Evolutionary conservation across 2,113 vertebrate genomes (phyloP).

Genomic region (Anser brachyrhynchus): DNA sequence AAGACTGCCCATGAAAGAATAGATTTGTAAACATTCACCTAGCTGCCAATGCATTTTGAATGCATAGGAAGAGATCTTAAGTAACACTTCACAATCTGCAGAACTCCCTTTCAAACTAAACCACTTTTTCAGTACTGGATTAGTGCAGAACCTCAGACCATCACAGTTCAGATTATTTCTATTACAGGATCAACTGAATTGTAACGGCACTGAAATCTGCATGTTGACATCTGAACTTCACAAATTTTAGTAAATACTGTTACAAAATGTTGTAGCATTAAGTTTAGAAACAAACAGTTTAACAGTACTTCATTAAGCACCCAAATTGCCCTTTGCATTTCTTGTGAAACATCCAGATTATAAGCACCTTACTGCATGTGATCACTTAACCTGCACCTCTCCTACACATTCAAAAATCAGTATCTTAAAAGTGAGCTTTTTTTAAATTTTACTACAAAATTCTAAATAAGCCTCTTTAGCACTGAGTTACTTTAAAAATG

Average conservation of each 20-base stretch:
- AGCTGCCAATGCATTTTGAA: conserved; percentile 26
- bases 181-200: neutral
- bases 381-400: neutral
- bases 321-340: neutral
- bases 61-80: neutral
- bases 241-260: rapidly evolving
- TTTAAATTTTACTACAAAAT: conserved; percentile 43
- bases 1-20: neutral
- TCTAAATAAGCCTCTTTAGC: conserved; percentile 72
- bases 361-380: neutral
- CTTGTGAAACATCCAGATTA: neutral
- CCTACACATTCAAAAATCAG: conserved; percentile 31
- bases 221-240: rapidly evolving
- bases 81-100: neutral
- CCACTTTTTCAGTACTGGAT: neutral
- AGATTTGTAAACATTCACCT: neutral
- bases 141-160: neutral
- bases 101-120: neutral
- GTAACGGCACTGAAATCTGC: neutral
- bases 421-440: conserved; percentile 25
- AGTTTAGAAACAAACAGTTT: neutral
- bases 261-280: rapidly evolving
- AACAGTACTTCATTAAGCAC: neutral
- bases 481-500: conserved; percentile 75
- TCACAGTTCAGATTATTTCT: neutral